Evolutionary conservation across 2,888 invertebrate species (phyloP), one percentile per base, ranked within the genome.

Genomic region (Volucella inanis): DNA sequence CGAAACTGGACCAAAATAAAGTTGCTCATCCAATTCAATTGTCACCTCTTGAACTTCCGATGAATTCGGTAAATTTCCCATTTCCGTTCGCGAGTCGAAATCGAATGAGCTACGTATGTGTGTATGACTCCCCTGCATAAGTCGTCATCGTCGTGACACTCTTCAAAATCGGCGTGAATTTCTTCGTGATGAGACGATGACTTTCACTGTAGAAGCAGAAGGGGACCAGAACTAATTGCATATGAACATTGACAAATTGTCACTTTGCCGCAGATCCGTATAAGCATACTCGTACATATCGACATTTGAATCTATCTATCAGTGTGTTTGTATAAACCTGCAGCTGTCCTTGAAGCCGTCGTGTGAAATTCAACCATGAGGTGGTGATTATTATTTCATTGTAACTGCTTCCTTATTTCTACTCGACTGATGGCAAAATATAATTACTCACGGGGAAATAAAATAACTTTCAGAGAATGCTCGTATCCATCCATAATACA

Each of bases 41-140:
- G 72, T 68, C 77, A 77, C 82, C 72, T 77, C 43, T 62, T 77
- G 77, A 82, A 82, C 77, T 77, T 77, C 72, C 82, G 72, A 67
- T 77, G 67, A 77, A 77, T 72, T 72, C 18, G 45, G 55, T 78
- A 78, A 83, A 83, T 78, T 82, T 68, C 41, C 38, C 55, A 78
- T 68, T 74, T 83, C 82, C 82, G 72, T 3, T 59, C 4, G 67
- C 38, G 49, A 65, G 61, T 67, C 18, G 39, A 59, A 72, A 62
- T 62, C 49, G 49, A 41, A 62, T 76, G 55, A 67, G 61, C 49
- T 81, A 52, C 59, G 59, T 39, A 18, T 54, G 49, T 9, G 55
- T 39, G 12, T 14, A 52, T 67, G 18, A 49, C 41, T 57, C 50
- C 54, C 45, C 43, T 22, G 39, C 11, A 18, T 57, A 59, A 65